Evolutionary conservation across 1,140 invertebrate genomes (phyloP).

Genomic region (Drosophila kepulauana): DNA sequence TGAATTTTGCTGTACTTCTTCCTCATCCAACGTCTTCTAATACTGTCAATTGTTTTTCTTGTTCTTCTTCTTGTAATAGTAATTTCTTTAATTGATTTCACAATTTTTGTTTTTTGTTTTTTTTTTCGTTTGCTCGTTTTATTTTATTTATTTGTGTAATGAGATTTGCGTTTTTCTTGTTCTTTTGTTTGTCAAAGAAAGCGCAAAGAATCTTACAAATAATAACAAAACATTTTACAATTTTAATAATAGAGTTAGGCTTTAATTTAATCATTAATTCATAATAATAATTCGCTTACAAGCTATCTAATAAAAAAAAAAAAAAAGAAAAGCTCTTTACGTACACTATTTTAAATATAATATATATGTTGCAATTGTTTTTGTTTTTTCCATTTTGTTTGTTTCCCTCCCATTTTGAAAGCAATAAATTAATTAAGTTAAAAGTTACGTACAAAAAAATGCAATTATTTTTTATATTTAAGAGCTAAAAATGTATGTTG

Average conservation of each 20-base stretch:
- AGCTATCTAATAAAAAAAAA: slow-evolving; percentile 26
- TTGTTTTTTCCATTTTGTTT: too few species aligned
- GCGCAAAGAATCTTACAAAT: slow-evolving; percentile 71
- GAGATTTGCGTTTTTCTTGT: slow-evolving; percentile 19
- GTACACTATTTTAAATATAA: slow-evolving; percentile 17
- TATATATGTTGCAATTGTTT: slow-evolving; percentile 7
- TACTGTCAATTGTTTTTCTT: slow-evolving; percentile 57
- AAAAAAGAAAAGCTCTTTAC: slow-evolving; percentile 25
- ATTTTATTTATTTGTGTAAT: slow-evolving; percentile 38
- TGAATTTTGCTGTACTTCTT: slow-evolving; percentile 26
- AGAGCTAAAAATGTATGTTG: slow-evolving; percentile 22
- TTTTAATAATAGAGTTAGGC: slow-evolving; percentile 45
- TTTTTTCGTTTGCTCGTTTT: slow-evolving; percentile 53
- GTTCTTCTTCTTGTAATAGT: slow-evolving; percentile 48
- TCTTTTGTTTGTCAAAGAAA: slow-evolving; percentile 8
- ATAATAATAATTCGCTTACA: slow-evolving; percentile 39
- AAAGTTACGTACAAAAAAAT: slow-evolving; percentile 8
- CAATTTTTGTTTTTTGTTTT: slow-evolving; percentile 49
- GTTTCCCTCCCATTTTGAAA: slow-evolving; percentile 9
- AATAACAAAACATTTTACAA: slow-evolving; percentile 80
- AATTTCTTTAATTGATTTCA: slow-evolving; percentile 66
- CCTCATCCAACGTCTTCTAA: slow-evolving; percentile 40
- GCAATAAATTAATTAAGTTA: slow-evolving; percentile 39
- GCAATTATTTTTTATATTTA: slow-evolving; percentile 7
- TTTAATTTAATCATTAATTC: slow-evolving; percentile 30